Percentiles rank a stretch among this genome's conserved stretches.
These are phyloP conservation scores for Timema podura DNA, from an alignment of 2,888 invertebrate species.

Conservation along the genomic window DNA sequence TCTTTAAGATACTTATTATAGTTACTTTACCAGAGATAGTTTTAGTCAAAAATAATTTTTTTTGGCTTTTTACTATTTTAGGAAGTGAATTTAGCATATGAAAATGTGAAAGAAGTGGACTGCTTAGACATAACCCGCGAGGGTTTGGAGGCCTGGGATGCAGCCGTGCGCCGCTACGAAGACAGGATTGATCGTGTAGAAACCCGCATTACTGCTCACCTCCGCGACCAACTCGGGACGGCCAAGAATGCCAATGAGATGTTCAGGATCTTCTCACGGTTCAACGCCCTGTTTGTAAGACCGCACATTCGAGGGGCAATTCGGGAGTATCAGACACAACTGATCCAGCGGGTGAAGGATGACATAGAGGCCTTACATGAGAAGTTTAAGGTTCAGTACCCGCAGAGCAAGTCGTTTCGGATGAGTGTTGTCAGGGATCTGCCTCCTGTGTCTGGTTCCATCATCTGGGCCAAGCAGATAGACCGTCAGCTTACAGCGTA, in stretches of 20 bases:
- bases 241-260: conserved; percentile 99
- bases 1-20: too few species aligned
- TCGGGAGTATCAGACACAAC: conserved; percentile 96
- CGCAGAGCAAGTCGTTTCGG: conserved; percentile 87
- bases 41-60: too few species aligned
- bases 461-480: conserved; percentile 98
- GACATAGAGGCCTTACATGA: conserved; percentile 97
- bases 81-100: conserved; percentile 87
- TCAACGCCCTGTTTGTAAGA: conserved; percentile 97
- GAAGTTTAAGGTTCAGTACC: conserved; percentile 97
- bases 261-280: conserved; percentile 97
- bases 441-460: conserved; percentile 95
- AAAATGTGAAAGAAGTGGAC: conserved; percentile 98
- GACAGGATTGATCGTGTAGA: conserved; percentile 98
- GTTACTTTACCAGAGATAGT: too few species aligned
- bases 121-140: conserved; percentile 96
- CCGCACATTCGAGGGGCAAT: conserved; percentile 99
- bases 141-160: conserved; percentile 97
- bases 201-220: conserved; percentile 93
- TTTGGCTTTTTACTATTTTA: conserved; percentile 30
- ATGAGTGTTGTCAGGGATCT: conserved; percentile 90
- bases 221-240: conserved; percentile 95
- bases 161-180: conserved; percentile 94
- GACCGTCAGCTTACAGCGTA: conserved; percentile 96
- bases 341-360: conserved; percentile 98